phyloP scores from a whole-genome alignment of 2,113 vertebrate genomes.

The Lagopus leucura region DNA sequence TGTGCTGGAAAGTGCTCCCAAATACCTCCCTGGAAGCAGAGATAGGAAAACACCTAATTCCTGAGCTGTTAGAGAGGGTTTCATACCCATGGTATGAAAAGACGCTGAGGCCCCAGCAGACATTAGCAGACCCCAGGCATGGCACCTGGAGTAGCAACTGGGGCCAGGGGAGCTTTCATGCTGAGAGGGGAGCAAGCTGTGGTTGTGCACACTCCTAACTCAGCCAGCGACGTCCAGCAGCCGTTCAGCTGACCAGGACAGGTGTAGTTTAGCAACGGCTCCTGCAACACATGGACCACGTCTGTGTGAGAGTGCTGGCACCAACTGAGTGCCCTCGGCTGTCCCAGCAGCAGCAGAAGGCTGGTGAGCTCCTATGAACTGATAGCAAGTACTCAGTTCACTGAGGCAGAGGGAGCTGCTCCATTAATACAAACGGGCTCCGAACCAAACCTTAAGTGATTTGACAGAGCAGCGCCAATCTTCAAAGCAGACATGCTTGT shows the following conservation, averaged over 20 bases:
- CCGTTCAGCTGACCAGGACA: neutral
- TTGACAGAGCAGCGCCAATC: neutral
- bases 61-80: neutral
- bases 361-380: neutral
- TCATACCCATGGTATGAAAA: fast-evolving
- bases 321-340: neutral
- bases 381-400: neutral
- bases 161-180: neutral
- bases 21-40: neutral
- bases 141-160: neutral
- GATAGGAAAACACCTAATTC: neutral
- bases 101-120: neutral
- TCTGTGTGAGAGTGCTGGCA: fast-evolving
- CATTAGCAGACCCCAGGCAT: neutral
- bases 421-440: neutral
- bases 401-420: neutral
- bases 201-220: neutral
- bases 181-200: neutral
- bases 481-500: neutral
- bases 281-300: neutral
- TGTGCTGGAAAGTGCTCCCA: neutral
- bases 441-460: neutral
- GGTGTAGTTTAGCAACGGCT: neutral
- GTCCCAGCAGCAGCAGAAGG: neutral
- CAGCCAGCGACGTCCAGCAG: neutral